These are phyloP conservation scores for Aramus guarauna DNA, from an alignment of 2,113 vertebrate genomes.

Conservation along the genomic window DNA sequence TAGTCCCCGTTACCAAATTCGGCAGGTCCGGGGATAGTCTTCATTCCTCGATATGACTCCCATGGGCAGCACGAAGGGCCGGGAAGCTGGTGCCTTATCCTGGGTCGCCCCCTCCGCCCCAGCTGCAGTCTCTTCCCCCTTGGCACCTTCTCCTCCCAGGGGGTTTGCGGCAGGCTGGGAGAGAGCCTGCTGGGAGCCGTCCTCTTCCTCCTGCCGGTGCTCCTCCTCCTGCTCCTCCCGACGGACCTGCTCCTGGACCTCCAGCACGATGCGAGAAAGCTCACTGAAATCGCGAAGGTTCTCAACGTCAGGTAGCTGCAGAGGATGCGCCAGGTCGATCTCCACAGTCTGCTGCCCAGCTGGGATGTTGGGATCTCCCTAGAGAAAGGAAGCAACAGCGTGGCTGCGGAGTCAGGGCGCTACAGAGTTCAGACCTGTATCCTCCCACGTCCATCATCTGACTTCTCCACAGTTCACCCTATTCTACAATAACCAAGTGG, in stretches of 20 bases:
- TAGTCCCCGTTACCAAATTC: slow-evolving; percentile 80
- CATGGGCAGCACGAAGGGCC: slow-evolving; percentile 86
- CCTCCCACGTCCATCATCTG: not conserved
- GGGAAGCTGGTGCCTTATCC: slow-evolving; percentile 35
- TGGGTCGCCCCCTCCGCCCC: not conserved
- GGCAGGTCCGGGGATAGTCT: slow-evolving; percentile 91
- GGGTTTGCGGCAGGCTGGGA: not conserved
- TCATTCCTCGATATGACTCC: slow-evolving; percentile 93
- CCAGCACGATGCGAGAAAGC: slow-evolving; percentile 86
- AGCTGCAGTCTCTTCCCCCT: not conserved
- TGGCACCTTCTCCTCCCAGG: not conserved
- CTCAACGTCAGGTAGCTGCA: slow-evolving; percentile 87
- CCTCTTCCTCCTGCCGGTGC: not conserved
- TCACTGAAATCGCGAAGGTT: slow-evolving; percentile 85
- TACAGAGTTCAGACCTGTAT: not conserved
- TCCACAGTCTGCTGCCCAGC: slow-evolving; percentile 94
- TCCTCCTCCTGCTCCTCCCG: slow-evolving; percentile 69
- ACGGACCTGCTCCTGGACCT: slow-evolving; percentile 82
- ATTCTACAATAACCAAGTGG: not conserved
- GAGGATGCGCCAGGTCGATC: slow-evolving; percentile 83
- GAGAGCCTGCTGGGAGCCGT: not conserved
- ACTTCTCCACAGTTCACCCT: not conserved
- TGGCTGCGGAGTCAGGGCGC: not conserved
- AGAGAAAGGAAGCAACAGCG: not conserved
- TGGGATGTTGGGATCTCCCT: slow-evolving; percentile 98